phyloP scores from a whole-genome alignment of 1,140 invertebrate genomes.

The Onthophagus taurus region DNA sequence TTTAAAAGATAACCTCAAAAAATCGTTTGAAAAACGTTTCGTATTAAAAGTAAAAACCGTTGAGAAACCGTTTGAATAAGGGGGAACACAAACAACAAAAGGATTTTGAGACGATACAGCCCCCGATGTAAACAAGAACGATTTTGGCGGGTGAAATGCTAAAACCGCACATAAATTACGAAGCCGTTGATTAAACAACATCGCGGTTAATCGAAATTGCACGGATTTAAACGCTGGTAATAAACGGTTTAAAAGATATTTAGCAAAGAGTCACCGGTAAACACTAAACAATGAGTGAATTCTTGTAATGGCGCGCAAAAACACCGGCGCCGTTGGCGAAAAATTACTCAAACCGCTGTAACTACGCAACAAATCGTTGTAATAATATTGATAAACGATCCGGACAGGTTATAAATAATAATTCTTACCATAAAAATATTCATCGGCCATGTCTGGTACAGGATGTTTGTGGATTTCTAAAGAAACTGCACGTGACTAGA shows the following conservation, averaged over 20 bases:
- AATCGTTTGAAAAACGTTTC: background rate
- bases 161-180: background rate
- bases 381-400: conserved; percentile 3
- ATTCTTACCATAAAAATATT: conserved; percentile 38
- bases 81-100: too few relatives aligned
- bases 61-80: too few relatives aligned
- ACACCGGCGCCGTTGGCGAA: conserved; percentile 27
- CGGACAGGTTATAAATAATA: conserved; percentile 8
- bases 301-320: conserved; percentile 40
- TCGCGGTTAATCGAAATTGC: too few relatives aligned
- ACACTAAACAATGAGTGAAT: conserved; percentile 14
- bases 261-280: background rate
- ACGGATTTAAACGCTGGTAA: too few relatives aligned
- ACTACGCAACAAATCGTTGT: conserved; percentile 14
- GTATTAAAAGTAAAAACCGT: background rate
- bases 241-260: background rate
- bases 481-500: conserved; percentile 29
- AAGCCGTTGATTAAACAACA: background rate
- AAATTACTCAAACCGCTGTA: conserved; percentile 13
- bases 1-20: conserved; percentile 2
- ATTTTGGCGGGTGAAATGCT: conserved; percentile 3
- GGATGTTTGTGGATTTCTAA: conserved; percentile 31
- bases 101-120: too few relatives aligned
- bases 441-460: conserved; percentile 33
- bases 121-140: conserved; percentile 7